phyloP scores from a whole-genome alignment of 37 sponge, comb jelly and placozoan species.

The Beroe forskalii region DNA sequence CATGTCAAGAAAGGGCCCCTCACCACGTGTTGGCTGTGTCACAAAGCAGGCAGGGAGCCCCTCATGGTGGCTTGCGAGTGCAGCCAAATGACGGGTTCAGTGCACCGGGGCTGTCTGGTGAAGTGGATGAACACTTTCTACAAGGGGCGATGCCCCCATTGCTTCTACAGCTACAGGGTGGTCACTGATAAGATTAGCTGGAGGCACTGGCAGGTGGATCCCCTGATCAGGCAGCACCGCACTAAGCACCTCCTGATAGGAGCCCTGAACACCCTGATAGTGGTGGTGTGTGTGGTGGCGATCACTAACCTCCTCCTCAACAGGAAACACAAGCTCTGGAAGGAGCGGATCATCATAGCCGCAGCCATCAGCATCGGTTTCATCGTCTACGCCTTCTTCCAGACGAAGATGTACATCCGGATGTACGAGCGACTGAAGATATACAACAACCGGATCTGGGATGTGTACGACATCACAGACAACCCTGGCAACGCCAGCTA shows the following conservation, averaged over 20 bases:
- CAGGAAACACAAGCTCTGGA: too few relatives aligned
- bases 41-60: neutral
- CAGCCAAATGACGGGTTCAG: neutral
- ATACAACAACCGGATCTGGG: neutral
- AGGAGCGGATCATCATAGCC: neutral
- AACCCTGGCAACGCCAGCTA: too few relatives aligned
- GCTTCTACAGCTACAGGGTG: neutral
- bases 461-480: slow-evolving; percentile 1
- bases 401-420: neutral
- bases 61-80: slow-evolving; percentile 1
- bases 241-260: slow-evolving; percentile 6
- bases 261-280: neutral
- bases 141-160: slow-evolving; percentile 26
- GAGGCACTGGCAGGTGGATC: slow-evolving; percentile 4
- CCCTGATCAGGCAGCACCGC: neutral
- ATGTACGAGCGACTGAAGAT: slow-evolving; percentile 47
- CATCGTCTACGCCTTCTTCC: neutral
- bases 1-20: too few relatives aligned
- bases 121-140: slow-evolving; percentile 33
- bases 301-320: neutral
- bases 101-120: neutral
- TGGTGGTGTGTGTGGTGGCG: neutral
- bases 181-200: slow-evolving; percentile 8
- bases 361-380: neutral
- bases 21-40: slow-evolving; percentile 17